phyloP scores from a whole-genome alignment of 2,113 vertebrate genomes.

The Engraulis encrasicolus region DNA sequence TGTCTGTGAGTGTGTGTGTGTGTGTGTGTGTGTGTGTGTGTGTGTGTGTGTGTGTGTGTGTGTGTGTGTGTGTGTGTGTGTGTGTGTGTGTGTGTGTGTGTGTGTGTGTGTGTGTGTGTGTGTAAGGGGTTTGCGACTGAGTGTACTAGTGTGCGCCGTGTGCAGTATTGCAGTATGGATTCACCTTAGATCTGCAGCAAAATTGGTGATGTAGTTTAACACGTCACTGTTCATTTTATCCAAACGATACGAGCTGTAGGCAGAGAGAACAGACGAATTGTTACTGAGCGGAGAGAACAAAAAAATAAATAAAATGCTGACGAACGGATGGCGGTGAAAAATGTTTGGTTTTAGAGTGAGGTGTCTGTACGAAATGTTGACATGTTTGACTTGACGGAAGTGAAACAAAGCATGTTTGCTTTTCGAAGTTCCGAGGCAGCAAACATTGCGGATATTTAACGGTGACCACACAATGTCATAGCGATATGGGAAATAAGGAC shows the following conservation, averaged over 20 bases:
- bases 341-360: neutral
- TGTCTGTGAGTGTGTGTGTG: conserved; percentile 20
- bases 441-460: conserved; percentile 4
- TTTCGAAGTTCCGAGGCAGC: neutral
- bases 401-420: conserved; percentile 5
- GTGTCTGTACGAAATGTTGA: neutral
- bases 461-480: conserved; percentile 6
- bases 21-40: neutral
- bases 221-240: conserved; percentile 82
- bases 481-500: neutral
- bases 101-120: conserved; percentile 14
- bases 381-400: neutral
- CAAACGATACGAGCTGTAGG: conserved; percentile 80
- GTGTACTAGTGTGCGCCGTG: conserved; percentile 36
- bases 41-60: conserved; percentile 21
- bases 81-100: conserved; percentile 1
- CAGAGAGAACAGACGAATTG: conserved; percentile 68
- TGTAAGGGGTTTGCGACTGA: neutral
- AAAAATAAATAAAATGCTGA: conserved; percentile 25
- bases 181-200: conserved; percentile 82
- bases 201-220: conserved; percentile 84
- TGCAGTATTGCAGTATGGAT: conserved; percentile 55
- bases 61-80: conserved; percentile 19
- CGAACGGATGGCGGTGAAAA: neutral
- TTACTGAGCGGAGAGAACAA: conserved; percentile 48